A percentile compares a stretch with the other conserved stretches of the same genome.
Conservation (phyloP, 92 coral and sea anemone genomes). For the Anthopleura xanthogrammica region DNA sequence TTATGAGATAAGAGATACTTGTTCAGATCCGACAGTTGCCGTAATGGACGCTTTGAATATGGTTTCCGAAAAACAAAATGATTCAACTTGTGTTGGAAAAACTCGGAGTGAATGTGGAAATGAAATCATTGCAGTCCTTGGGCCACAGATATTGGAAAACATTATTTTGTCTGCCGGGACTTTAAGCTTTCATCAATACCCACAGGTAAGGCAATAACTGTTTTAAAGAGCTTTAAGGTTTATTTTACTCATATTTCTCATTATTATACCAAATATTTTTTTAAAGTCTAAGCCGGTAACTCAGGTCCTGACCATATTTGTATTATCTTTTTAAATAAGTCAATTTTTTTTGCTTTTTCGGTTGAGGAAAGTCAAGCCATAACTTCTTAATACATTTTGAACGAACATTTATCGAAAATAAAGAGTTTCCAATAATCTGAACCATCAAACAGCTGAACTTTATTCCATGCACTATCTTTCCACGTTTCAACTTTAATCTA, state of each 20-base stretch:
- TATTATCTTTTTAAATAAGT: too few species aligned
- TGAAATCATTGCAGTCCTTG: conserved; percentile 45
- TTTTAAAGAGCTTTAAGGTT: not conserved
- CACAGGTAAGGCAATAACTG: conserved; percentile 59
- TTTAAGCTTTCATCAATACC: conserved; percentile 42
- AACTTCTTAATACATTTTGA: too few species aligned
- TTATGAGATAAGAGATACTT: conserved; percentile 78
- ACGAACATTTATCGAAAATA: too few species aligned
- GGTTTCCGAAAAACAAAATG: not conserved
- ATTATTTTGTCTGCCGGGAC: conserved; percentile 39
- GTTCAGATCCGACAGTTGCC: conserved; percentile 51
- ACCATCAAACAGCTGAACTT: too few species aligned
- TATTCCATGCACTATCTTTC: too few species aligned
- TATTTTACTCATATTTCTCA: not conserved
- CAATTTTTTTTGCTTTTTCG: too few species aligned
- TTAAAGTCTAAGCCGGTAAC: too few species aligned
- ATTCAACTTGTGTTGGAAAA: conserved; percentile 4
- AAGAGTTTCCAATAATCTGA: too few species aligned
- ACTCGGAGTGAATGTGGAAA: not conserved
- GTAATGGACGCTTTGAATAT: conserved; percentile 49
- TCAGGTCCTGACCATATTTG: too few species aligned
- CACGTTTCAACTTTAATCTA: too few species aligned
- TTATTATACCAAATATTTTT: too few species aligned
- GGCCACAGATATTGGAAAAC: conserved; percentile 45
- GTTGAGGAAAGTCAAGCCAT: too few species aligned